Evolutionary conservation across 2,797 vertebrate species (phyloP).

Genomic region (Smutsia gigantea): DNA sequence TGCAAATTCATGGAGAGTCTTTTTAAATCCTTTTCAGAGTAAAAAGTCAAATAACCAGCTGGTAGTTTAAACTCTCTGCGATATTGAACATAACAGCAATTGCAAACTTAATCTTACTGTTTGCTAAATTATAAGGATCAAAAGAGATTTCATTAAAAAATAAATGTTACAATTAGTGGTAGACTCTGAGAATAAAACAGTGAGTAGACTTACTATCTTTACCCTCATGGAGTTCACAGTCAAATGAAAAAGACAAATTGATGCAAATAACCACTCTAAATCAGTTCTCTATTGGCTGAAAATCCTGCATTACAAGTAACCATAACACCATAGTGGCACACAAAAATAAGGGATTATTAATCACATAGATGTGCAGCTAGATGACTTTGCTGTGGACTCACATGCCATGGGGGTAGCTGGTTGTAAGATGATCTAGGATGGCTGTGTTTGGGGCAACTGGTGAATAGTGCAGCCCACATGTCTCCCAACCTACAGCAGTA

Average conservation of each 20-base stretch:
- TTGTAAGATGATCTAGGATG: neutral
- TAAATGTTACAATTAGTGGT: neutral
- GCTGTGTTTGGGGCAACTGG: neutral
- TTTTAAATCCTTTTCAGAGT: neutral
- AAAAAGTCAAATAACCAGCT: neutral
- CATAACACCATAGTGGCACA: neutral
- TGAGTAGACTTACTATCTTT: neutral
- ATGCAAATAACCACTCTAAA: neutral
- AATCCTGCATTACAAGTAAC: neutral
- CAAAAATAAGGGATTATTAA: neutral
- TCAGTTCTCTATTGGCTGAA: neutral
- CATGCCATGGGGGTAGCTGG: neutral
- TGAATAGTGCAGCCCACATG: neutral
- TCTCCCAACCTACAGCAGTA: neutral
- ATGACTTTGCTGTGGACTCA: neutral
- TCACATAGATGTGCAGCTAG: fast-evolving
- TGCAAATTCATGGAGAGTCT: neutral
- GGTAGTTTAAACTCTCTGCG: neutral
- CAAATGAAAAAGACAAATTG: neutral
- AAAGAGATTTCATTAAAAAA: neutral
- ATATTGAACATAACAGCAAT: neutral
- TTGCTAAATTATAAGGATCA: neutral
- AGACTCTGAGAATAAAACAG: neutral
- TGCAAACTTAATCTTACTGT: neutral
- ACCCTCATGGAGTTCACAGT: neutral